Evolutionary conservation across 2,888 invertebrate genomes (phyloP).

Genomic region (Eulithis testata): DNA sequence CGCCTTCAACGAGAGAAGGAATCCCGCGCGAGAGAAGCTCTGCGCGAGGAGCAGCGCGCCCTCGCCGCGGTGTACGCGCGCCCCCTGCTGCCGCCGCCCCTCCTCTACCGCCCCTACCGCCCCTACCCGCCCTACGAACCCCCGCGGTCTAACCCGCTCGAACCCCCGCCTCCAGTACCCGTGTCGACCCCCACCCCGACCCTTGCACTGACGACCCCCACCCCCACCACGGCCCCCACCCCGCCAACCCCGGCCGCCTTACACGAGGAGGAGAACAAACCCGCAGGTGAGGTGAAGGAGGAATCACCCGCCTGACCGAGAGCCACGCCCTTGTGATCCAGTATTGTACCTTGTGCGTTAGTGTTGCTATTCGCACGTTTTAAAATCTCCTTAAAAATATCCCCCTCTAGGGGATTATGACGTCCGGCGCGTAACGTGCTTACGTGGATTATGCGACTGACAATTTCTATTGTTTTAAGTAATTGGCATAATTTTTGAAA

Average conservation of each 20-base stretch:
- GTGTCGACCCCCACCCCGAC: slow-evolving; percentile 38
- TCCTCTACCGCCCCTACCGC: slow-evolving; percentile 69
- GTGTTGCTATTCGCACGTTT: slow-evolving; percentile 29
- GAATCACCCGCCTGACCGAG: slow-evolving; percentile 34
- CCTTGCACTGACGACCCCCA: slow-evolving; percentile 29
- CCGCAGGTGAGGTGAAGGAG: slow-evolving; percentile 40
- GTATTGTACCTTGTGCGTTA: slow-evolving; percentile 24
- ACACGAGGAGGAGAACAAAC: slow-evolving; percentile 18
- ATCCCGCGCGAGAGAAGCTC: slow-evolving; percentile 57
- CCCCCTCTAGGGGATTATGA: slow-evolving; percentile 7
- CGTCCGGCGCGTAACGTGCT: slow-evolving; percentile 7
- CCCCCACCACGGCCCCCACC: slow-evolving; percentile 43
- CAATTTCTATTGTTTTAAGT: slow-evolving; percentile 11
- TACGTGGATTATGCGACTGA: slow-evolving; percentile 11
- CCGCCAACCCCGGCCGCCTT: slow-evolving; percentile 25
- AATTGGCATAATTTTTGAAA: not conserved
- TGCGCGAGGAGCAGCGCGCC: slow-evolving; percentile 51
- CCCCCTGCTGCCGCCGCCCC: slow-evolving; percentile 63
- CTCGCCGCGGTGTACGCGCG: slow-evolving; percentile 43
- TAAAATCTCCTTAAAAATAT: slow-evolving; percentile 22
- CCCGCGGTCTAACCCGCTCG: slow-evolving; percentile 41
- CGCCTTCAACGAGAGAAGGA: slow-evolving; percentile 70
- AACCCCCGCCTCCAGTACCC: slow-evolving; percentile 37
- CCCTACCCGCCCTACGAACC: slow-evolving; percentile 53
- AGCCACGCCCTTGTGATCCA: slow-evolving; percentile 22